Base-by-base conservation (phyloP, 2,113 vertebrate species). In the Rattus norvegicus region DNA sequence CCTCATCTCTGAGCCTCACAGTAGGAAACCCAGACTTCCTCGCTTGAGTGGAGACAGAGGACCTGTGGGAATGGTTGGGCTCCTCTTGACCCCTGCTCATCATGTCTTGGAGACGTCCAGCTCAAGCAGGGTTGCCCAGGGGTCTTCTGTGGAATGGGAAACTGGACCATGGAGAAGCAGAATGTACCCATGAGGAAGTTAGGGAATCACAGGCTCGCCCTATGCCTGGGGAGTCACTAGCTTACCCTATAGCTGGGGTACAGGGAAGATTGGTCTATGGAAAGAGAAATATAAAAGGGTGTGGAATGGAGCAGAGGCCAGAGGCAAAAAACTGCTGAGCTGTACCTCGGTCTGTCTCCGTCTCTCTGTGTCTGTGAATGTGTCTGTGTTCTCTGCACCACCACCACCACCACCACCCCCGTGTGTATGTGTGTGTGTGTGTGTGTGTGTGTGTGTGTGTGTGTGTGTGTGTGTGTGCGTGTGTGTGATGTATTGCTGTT, bases 341-440 rank as follows among this genome's bases (percentile, higher is more conserved):
- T 7, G 56, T 43, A 43, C 43, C 43, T 43, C 2, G 43, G 43
- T 43, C 43, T 43, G 16, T 43, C 65, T 67, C 28, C 7, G 22
- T 63, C 61, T 63, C 61, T 30, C 28, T 67, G 13, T 73, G 33
- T 73, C 7, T 72, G 36, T n/a, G 63, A 3, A 26, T 63, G 24
- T 72, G 36, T 36, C 65, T 67, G 4, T 59, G 19, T 59, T 28
- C 75, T 30, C 24, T 76, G 43, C 52, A 5, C 7, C 47, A 3
- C 47, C 7, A 4, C 73, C 52, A 5, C 7, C 47, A 3, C 47
- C 7, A 4, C 0, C 24, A 24, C 43, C 1, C 16, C 0, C 3
- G 24, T 72, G 43, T 77, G 43, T 30, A 26, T 49, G 52, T 79
- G 49, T 79, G 49, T 79, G 77, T 80, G 33, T 79, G 47, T 79